Evolutionary conservation across 2,888 invertebrate species (phyloP), one percentile per base, ranked within the genome.

Genomic region (Netelia melanura): DNA sequence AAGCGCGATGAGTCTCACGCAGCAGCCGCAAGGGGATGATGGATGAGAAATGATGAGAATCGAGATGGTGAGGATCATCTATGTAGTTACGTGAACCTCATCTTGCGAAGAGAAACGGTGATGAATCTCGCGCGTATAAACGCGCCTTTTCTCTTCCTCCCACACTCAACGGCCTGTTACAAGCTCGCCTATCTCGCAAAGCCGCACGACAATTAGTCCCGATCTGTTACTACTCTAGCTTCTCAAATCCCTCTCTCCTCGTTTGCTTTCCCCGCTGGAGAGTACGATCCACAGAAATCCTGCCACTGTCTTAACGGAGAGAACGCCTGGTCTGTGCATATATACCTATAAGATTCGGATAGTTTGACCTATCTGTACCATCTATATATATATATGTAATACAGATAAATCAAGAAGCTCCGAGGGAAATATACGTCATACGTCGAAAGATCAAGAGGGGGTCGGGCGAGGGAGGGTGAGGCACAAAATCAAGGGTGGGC

Each of bases 201-300:
- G 17, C 52, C 68, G 38, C 38, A 58, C 71, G 83, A 86, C 87
- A 87, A 90, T 90, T 88, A 89, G 83, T 71, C 71, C 85, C 81
- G 86, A 88, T 88, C 80, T 79, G 84, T 88, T 87, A 86, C 86
- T 84, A 81, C 76, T 25, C 48, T 38, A 44, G 21, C 23, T 74
- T 54, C 0, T 38, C 21, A 23, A 77, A 58, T 9, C 48, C 38
- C 48, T 25, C 21, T 10, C 30, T 81, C 11, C 9, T 25, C 25
- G 21, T 17, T 44, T 52, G 10, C 25, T 64, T 75, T 74, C 64
- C 25, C 52, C 74, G 25, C 61, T 48, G 17, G 61, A 61, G 44
- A 9, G 44, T n/a, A 72, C 48, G 38, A 58, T 38, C 23, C 43
- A 14, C 25, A 9, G 21, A 61, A 44, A 25, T 61, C 43, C 30